Conservation (phyloP, 2,797 vertebrate genomes). For the Nannoperca australis region DNA sequence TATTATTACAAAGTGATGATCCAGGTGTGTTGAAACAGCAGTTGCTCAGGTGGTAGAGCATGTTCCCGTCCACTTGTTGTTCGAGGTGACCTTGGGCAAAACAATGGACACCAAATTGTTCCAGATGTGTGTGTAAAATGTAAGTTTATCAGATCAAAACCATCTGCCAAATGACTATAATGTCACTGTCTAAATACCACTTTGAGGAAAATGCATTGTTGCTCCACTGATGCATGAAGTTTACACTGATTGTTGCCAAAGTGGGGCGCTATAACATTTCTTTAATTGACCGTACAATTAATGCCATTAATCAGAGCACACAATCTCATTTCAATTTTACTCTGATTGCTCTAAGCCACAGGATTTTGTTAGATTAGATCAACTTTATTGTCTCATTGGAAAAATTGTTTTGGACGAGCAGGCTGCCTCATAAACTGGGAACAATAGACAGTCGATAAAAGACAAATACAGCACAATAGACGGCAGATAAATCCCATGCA, state of each 20-base stretch:
- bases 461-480: conserved; percentile 37
- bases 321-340: conserved; percentile 37
- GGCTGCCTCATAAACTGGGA: conserved; percentile 27
- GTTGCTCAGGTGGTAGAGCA: background rate
- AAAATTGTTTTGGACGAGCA: conserved; percentile 24
- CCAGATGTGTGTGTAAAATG: conserved; percentile 14
- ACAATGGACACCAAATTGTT: background rate
- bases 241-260: conserved; percentile 8
- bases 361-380: conserved; percentile 48
- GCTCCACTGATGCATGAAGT: background rate
- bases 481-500: conserved; percentile 44
- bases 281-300: conserved; percentile 22
- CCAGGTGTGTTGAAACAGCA: background rate
- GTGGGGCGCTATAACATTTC: conserved; percentile 18
- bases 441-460: conserved; percentile 43
- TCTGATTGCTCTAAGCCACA: conserved; percentile 18
- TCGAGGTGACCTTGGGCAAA: conserved; percentile 6
- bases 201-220: conserved; percentile 6
- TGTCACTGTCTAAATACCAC: background rate
- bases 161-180: conserved; percentile 20
- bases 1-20: conserved; percentile 17
- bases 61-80: background rate
- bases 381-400: conserved; percentile 18
- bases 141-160: conserved; percentile 6
- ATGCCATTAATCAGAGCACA: conserved; percentile 24